A percentile compares a stretch with the other conserved stretches of the same genome.
These are phyloP conservation scores for Mustelus asterias DNA, from an alignment of 2,113 vertebrate genomes.

Conservation along the genomic window DNA sequence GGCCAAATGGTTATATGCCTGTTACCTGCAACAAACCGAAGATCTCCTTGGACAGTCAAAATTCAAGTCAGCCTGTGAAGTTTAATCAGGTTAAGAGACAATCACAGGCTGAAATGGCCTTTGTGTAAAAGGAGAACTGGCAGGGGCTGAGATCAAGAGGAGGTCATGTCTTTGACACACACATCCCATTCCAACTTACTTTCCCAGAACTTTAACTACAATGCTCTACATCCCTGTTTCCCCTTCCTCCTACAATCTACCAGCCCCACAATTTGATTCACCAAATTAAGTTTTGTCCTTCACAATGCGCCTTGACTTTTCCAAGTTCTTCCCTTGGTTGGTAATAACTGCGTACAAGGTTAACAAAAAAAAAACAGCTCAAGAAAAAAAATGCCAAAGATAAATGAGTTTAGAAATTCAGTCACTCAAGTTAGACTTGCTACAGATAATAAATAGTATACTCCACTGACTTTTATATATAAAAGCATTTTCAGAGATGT, in stretches of 20 bases:
- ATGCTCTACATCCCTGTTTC: background rate
- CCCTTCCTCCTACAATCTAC: background rate
- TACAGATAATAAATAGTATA: background rate
- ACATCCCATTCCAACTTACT: background rate
- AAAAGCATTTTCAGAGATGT: background rate
- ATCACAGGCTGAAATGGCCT: background rate
- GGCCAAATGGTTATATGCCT: background rate
- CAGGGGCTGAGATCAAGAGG: background rate
- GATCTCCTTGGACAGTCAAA: background rate
- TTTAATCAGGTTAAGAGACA: background rate
- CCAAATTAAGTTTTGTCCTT: background rate
- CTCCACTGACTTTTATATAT: background rate
- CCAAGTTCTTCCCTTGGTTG: background rate
- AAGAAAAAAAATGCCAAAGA: background rate
- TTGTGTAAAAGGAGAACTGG: background rate
- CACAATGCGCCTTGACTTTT: background rate
- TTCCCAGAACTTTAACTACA: background rate
- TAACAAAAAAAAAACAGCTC: background rate
- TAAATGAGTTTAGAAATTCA: background rate
- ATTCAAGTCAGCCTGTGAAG: background rate
- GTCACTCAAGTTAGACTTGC: background rate
- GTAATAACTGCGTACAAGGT: background rate
- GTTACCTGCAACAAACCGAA: background rate
- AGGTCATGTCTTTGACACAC: background rate
- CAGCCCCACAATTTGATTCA: background rate